Conservation (phyloP, 2,113 vertebrate genomes). For the Muntiacus reevesi region DNA sequence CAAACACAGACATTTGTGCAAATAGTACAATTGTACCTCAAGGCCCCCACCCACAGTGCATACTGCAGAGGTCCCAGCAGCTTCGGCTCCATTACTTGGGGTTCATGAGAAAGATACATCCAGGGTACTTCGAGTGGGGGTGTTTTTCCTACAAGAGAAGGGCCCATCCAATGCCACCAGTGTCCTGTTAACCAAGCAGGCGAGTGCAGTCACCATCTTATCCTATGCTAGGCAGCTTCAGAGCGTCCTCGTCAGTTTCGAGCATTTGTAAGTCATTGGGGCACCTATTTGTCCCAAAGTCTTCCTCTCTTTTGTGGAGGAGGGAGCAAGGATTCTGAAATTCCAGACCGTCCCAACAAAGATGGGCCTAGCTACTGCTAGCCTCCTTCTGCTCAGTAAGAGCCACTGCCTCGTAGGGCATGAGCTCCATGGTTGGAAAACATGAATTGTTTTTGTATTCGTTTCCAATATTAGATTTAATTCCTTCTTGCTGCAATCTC, state of each 20-base stretch:
- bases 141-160: background rate
- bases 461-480: background rate
- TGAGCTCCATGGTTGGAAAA: background rate
- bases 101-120: background rate
- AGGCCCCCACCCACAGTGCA: background rate
- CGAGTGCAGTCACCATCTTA: background rate
- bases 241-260: background rate
- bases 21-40: background rate
- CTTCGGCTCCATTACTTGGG: background rate
- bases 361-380: background rate
- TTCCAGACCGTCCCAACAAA: background rate
- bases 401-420: background rate
- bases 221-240: background rate
- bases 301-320: background rate
- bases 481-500: background rate
- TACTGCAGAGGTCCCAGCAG: background rate
- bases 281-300: background rate
- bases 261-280: background rate
- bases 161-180: background rate
- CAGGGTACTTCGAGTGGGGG: background rate
- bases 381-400: background rate
- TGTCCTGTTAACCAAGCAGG: background rate
- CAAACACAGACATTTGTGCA: background rate
- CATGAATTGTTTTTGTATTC: background rate
- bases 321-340: background rate